Base-by-base conservation (phyloP, 2,888 invertebrate genomes). In the Parelbella ahira region DNA sequence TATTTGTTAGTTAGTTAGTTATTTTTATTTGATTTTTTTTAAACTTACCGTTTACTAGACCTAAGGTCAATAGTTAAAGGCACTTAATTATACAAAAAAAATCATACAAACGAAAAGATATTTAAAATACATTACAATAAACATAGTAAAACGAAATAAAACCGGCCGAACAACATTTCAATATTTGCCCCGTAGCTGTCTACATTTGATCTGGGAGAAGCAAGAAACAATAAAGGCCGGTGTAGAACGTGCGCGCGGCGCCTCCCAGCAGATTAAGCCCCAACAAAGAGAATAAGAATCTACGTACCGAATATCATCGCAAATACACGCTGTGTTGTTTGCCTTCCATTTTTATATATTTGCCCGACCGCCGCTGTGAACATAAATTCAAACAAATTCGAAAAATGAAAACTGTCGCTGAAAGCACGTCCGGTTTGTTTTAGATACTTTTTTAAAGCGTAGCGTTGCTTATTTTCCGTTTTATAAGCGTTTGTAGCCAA, bases 301-400 rank as follows among this genome's bases (percentile, higher is more conserved):
- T 63, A 55, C 66, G 64, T 54, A 60, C 70, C 65, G 64, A 78
- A 78, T 78, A 75, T 71, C 70, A 69, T 51, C 46, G 75, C 79
- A 84, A 86, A 86, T 83, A 86, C 62, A 56, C 58, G 60, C 63
- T 53, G 57, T 54, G 56, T 68, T 86, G 79, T 86, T 86, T 86
- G 71, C 71, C 53, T 71, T 74, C 68, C 73, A 80, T 82, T 83
- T 86, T 84, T 84, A 76, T 82, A 29, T 51, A 49, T 52, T 50
- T 47, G 64, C 58, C 4, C 33, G 58, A 58, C 60, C 65, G 60
- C 47, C 52, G 45, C 54, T 55, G 15, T 25, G 57, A 56, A 45
- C 47, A 58, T 53, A 60, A 68, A 74, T 71, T 72, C 23, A 4
- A 15, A 72, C 68, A 71, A 72, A 67, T 66, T 71, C 29, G n/a